Conservation (phyloP, 2,113 vertebrate species). For the Rynchops niger region DNA sequence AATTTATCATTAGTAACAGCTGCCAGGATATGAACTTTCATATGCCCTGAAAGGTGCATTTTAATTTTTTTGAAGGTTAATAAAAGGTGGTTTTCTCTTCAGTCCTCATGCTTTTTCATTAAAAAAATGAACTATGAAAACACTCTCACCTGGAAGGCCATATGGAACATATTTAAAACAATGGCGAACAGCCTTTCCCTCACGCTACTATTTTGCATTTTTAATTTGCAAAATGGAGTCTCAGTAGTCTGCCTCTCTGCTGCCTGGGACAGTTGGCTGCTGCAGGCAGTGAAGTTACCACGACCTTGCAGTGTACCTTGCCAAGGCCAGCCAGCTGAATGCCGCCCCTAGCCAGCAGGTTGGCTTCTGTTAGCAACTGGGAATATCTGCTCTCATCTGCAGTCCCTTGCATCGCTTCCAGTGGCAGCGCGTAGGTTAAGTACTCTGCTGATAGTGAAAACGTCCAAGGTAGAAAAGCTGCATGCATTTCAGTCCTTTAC, state of each 20-base stretch:
- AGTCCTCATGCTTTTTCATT: background rate
- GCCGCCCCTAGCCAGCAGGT: rapidly evolving
- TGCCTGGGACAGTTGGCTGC: background rate
- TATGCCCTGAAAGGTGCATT: background rate
- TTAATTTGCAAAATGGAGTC: background rate
- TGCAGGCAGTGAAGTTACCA: rapidly evolving
- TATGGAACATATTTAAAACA: background rate
- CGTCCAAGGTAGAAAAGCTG: background rate
- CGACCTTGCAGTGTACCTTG: background rate
- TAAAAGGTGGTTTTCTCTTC: background rate
- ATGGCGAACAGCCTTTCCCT: background rate
- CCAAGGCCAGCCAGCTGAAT: background rate
- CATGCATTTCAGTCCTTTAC: background rate
- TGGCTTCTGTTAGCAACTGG: background rate
- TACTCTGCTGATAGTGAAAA: background rate
- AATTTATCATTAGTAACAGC: background rate
- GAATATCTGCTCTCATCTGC: background rate
- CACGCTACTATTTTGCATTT: background rate
- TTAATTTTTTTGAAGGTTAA: background rate
- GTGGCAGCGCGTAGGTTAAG: rapidly evolving
- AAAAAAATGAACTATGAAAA: background rate
- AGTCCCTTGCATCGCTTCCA: background rate
- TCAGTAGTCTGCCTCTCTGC: background rate
- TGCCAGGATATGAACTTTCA: background rate
- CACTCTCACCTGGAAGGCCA: background rate